Evolutionary conservation across 2,113 vertebrate genomes (phyloP).

Genomic region (Triplophysa rosa): DNA sequence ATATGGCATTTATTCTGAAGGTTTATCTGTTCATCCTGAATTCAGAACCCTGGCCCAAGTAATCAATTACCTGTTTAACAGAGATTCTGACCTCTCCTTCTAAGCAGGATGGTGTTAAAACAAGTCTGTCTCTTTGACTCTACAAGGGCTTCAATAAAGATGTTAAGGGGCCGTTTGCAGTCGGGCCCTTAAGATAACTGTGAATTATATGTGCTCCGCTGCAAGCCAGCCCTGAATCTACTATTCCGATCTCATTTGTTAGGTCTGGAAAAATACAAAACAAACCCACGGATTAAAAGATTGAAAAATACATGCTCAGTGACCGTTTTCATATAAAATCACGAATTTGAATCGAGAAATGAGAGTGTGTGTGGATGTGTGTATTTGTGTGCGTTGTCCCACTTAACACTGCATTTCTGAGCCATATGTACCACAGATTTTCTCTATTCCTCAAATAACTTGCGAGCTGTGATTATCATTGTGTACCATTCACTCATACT

Average conservation of each 20-base stretch:
- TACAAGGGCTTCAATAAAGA: slow-evolving; percentile 41
- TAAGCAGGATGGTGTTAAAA: not conserved
- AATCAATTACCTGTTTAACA: not conserved
- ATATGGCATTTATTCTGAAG: not conserved
- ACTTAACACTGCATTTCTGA: slow-evolving; percentile 34
- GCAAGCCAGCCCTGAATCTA: slow-evolving; percentile 13
- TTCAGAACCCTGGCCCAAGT: not conserved
- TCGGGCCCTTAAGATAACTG: slow-evolving; percentile 48
- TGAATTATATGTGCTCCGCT: slow-evolving; percentile 40
- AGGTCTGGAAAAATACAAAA: slow-evolving; percentile 16
- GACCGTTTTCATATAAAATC: not conserved
- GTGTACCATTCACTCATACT: slow-evolving; percentile 46
- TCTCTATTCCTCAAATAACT: not conserved
- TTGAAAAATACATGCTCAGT: not conserved
- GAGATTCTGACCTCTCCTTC: not conserved
- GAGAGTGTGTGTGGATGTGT: not conserved
- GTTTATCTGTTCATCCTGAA: not conserved
- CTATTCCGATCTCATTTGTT: not conserved
- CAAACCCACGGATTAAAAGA: not conserved
- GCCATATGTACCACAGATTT: slow-evolving; percentile 15
- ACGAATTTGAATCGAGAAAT: not conserved
- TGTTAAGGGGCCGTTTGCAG: slow-evolving; percentile 27
- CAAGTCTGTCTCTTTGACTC: slow-evolving; percentile 17
- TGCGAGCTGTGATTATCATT: slow-evolving; percentile 14
- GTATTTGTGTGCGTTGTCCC: not conserved